These are phyloP conservation scores for Agrilus cyanescens DNA, from an alignment of 2,888 invertebrate genomes.

Conservation along the genomic window DNA sequence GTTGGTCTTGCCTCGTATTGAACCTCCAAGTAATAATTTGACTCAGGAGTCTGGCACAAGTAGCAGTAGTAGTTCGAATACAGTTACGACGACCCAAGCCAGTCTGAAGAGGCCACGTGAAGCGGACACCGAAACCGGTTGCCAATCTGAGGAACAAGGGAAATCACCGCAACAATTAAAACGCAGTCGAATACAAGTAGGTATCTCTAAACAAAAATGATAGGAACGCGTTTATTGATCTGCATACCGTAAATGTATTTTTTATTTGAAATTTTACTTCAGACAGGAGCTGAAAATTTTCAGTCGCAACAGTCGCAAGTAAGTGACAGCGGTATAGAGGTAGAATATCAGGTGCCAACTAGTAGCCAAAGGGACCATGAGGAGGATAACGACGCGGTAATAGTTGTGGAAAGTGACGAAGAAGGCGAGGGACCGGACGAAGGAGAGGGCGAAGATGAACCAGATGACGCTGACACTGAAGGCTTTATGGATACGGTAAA, in stretches of 20 bases:
- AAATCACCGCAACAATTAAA: constrained; percentile 37
- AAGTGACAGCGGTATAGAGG: constrained; percentile 50
- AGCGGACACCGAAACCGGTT: constrained; percentile 40
- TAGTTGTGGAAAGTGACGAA: constrained; percentile 69
- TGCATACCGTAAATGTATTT: not conserved
- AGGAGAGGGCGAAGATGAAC: constrained; percentile 39
- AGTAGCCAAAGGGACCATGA: constrained; percentile 80
- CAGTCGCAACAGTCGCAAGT: constrained; percentile 11
- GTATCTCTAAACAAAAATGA: not conserved
- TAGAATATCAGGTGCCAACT: constrained; percentile 77
- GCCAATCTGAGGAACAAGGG: constrained; percentile 35
- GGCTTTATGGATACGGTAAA: constrained; percentile 39
- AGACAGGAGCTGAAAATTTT: constrained; percentile 16
- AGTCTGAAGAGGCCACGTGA: constrained; percentile 49
- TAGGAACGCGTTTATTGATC: not conserved
- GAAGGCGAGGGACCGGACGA: constrained; percentile 46
- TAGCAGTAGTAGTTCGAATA: constrained; percentile 47
- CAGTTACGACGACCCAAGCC: constrained; percentile 56
- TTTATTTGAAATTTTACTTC: not conserved
- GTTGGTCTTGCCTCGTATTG: constrained; percentile 56
- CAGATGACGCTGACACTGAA: constrained; percentile 41
- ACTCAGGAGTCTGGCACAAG: constrained; percentile 29
- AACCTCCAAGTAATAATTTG: constrained; percentile 43
- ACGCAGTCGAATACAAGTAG: constrained; percentile 43
- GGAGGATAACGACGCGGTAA: constrained; percentile 53